A percentile compares a stretch with the other conserved stretches of the same genome.
Conservation (phyloP, 2,113 vertebrate species). For the Stomatorhinus ivindoensis region DNA sequence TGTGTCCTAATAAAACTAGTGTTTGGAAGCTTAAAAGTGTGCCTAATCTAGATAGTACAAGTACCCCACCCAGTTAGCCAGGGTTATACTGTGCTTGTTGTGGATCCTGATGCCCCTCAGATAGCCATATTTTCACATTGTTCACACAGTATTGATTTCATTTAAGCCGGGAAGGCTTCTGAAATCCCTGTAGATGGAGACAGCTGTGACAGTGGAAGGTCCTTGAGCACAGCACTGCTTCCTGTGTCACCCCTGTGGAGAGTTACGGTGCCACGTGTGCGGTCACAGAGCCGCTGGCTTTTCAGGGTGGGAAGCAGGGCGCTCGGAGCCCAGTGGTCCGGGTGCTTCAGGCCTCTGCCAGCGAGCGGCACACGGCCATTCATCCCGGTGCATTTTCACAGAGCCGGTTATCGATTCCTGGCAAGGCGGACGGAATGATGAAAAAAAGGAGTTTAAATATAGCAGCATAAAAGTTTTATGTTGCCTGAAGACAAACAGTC, state of each 20-base stretch:
- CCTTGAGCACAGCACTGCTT: neutral
- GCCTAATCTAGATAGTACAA: neutral
- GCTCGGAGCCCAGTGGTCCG: neutral
- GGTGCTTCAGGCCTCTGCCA: neutral
- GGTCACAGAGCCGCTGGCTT: neutral
- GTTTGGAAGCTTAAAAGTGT: neutral
- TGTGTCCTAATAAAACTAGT: neutral
- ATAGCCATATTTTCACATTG: neutral
- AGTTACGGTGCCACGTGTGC: neutral
- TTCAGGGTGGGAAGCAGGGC: neutral
- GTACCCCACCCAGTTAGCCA: neutral
- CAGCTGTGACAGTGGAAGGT: neutral
- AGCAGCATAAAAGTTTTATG: slow-evolving; percentile 18
- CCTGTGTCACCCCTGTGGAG: neutral
- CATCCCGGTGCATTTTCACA: neutral
- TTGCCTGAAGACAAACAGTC: neutral
- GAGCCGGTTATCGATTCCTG: neutral
- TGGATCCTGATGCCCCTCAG: neutral
- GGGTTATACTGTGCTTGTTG: neutral
- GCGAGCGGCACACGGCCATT: neutral
- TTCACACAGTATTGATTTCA: slow-evolving; percentile 2
- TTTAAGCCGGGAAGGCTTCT: neutral
- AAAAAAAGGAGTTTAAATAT: slow-evolving; percentile 15
- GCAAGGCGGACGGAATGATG: neutral
- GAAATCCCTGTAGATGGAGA: neutral